Evolutionary conservation across 2,888 invertebrate genomes (phyloP).

Genomic region (Cephus sareptanus): DNA sequence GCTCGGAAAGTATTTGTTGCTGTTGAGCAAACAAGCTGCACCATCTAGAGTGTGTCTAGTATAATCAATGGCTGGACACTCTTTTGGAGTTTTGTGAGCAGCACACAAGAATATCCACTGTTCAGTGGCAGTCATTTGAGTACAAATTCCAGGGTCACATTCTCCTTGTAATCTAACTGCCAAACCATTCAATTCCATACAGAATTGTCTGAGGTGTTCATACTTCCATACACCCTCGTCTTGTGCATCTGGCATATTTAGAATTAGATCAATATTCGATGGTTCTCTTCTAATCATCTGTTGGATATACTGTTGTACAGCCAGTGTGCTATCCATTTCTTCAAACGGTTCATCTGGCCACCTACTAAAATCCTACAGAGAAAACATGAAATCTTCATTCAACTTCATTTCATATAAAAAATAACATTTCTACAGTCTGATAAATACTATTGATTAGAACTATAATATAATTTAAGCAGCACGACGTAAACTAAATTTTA

Average conservation of each 20-base stretch:
- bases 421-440: neutral
- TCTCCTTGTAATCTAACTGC: slow-evolving; percentile 96
- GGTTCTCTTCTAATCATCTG: slow-evolving; percentile 95
- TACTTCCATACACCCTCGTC: slow-evolving; percentile 99
- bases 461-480: neutral
- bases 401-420: neutral
- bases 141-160: slow-evolving; percentile 96
- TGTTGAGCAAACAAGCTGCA: slow-evolving; percentile 97
- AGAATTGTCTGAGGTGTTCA: slow-evolving; percentile 98
- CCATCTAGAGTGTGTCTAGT: slow-evolving; percentile 98
- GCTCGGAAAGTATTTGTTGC: slow-evolving; percentile 99
- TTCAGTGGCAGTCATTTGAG: slow-evolving; percentile 99
- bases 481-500: neutral
- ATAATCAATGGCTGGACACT: slow-evolving; percentile 99
- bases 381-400: slow-evolving; percentile 18
- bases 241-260: slow-evolving; percentile 96
- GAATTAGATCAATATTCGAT: slow-evolving; percentile 91
- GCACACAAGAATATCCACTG: slow-evolving; percentile 99
- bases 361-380: slow-evolving; percentile 88
- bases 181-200: slow-evolving; percentile 99
- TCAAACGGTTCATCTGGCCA: slow-evolving; percentile 99
- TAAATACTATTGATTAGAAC: neutral
- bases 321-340: slow-evolving; percentile 99
- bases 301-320: slow-evolving; percentile 98
- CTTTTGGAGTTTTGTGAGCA: slow-evolving; percentile 99